Base-by-base conservation (phyloP, 2,888 invertebrate genomes). In the Nipponacmea schrenckii region DNA sequence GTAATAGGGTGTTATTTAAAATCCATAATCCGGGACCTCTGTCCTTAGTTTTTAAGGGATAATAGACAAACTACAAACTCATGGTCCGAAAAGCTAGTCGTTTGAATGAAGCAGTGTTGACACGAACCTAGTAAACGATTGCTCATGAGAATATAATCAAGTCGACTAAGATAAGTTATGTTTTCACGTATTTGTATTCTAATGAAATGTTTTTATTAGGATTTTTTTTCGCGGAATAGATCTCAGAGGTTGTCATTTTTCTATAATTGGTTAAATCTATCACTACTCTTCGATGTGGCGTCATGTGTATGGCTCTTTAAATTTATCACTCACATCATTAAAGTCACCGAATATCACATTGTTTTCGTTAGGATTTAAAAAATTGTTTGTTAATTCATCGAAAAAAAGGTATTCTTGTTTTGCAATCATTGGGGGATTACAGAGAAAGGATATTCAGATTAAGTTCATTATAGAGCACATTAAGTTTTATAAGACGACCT, bases 1-100 rank as follows among this genome's bases (percentile, higher is more conserved):
- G 17, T 31, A 72, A 64, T 14, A 69, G 24, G 24, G 27, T 56
- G 69, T 69, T 72, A 65, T 72, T 72, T 2, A 68, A 31, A 39
- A 50, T 50, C 50, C 20, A 50, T 17, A 50, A 17, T n/a, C 50
- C 50, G n/a, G 50, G 50, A n/a, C 50, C 50, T 50, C 50, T 50
- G 17, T 50, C 50, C n/a, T 20, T 15, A 17, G 50, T n/a, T 50
- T 5, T 50, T 17, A 50, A 50, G 15, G 8, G 17, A n/a, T 8
- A n/a, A 50, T 15, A 50, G 8, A 3, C 50, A n/a, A 1, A 17
- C 17, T 15, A 50, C 50, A 17, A 50, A 50, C 1, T 50, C 20
- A 50, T 50, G 50, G 10, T 50, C 50, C 17, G 50, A 50, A 50
- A 50, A 50, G 17, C 20, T 50, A 1, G 17, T 50, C 17, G 17